These are phyloP conservation scores for Temnopleurus reevesii DNA, from an alignment of 53 echinoderm and acorn worm species.

Conservation along the genomic window DNA sequence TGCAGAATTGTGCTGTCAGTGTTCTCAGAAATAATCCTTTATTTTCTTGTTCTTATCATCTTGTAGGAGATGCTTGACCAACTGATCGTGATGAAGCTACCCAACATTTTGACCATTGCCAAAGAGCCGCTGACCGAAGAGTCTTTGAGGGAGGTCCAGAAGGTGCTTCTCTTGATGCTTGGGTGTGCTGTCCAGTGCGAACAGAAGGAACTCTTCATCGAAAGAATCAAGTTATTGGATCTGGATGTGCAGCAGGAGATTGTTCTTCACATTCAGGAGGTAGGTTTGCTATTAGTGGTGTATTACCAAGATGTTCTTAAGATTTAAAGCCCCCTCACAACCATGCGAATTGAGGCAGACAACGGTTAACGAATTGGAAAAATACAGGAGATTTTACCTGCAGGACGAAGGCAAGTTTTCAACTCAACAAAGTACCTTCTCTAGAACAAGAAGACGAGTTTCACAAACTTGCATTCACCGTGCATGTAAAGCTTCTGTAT, in stretches of 20 bases:
- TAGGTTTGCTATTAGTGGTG: slow-evolving; percentile 7
- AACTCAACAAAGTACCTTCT: too few relatives aligned
- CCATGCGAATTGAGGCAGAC: too few relatives aligned
- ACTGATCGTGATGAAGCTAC: slow-evolving; percentile 95
- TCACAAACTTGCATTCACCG: too few relatives aligned
- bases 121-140: slow-evolving; percentile 87
- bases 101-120: slow-evolving; percentile 85
- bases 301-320: too few relatives aligned
- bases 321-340: too few relatives aligned
- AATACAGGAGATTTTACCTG: too few relatives aligned
- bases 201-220: slow-evolving; percentile 97
- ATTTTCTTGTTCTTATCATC: too few relatives aligned
- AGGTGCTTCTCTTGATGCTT: slow-evolving; percentile 87
- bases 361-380: too few relatives aligned
- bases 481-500: too few relatives aligned
- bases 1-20: slow-evolving; percentile 93
- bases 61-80: slow-evolving; percentile 91
- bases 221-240: slow-evolving; percentile 92
- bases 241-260: slow-evolving; percentile 97
- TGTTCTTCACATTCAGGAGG: slow-evolving; percentile 95
- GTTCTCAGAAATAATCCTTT: too few relatives aligned
- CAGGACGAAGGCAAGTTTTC: too few relatives aligned
- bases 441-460: too few relatives aligned
- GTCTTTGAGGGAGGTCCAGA: slow-evolving; percentile 82
- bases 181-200: slow-evolving; percentile 99